A percentile compares a stretch with the other conserved stretches of the same genome.
Conservation (phyloP, 2,888 invertebrate species). For the Andrena bucephala region DNA sequence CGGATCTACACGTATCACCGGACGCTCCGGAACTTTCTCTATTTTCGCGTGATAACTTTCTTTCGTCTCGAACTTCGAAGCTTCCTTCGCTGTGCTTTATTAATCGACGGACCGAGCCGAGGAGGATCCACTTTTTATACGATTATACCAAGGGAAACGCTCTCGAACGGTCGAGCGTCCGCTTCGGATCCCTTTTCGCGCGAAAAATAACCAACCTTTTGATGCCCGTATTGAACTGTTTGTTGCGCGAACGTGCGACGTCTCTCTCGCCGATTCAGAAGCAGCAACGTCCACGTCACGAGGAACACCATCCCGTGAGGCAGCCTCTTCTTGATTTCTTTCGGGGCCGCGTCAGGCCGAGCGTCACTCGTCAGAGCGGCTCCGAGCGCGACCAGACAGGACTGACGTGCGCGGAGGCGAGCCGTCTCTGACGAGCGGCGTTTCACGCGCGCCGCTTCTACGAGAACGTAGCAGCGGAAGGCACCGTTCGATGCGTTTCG, state of each 20-base stretch:
- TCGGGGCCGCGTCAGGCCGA: conserved; percentile 3
- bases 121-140: conserved; percentile 77
- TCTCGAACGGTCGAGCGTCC: conserved; percentile 18
- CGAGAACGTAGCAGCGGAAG: background rate
- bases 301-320: background rate
- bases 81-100: conserved; percentile 63
- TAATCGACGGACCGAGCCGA: conserved; percentile 55
- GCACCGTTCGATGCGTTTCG: conserved; percentile 22
- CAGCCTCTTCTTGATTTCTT: conserved; percentile 34
- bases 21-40: conserved; percentile 36
- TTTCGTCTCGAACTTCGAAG: conserved; percentile 50
- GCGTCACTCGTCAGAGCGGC: conserved; percentile 17
- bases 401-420: conserved; percentile 19
- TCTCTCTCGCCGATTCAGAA: conserved; percentile 2
- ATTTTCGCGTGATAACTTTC: conserved; percentile 43
- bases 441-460: background rate
- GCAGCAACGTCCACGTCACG: background rate
- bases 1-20: conserved; percentile 8
- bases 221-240: conserved; percentile 12
- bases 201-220: conserved; percentile 19
- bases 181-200: conserved; percentile 31
- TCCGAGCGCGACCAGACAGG: conserved; percentile 2
- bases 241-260: conserved; percentile 6
- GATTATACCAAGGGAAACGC: conserved; percentile 54
- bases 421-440: conserved; percentile 7